Evolutionary conservation across 2,113 vertebrate genomes (phyloP), one percentile per base, ranked within the genome.

Genomic region (Phyllostomus hastatus): DNA sequence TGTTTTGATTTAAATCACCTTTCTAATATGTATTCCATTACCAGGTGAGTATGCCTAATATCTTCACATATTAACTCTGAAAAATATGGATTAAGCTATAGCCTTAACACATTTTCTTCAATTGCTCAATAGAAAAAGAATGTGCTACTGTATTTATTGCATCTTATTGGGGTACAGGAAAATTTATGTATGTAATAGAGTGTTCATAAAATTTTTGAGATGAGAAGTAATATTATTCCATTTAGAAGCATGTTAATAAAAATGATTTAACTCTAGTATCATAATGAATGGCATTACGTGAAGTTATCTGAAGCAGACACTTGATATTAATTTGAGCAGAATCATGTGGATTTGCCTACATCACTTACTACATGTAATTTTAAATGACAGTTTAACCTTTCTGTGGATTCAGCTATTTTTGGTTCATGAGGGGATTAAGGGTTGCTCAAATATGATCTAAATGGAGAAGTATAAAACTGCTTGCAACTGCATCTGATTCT

Each of bases 401-500:
- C 41, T 89, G 31, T 70, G 70, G 15, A 95, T 96, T 80, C 38
- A 95, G 4, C 69, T 81, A 90, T 75, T 95, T 72, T 93, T 73
- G 10, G 75, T 43, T 33, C 92, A 82, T 91, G 78, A 48, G 81
- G 24, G 90, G 24, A 94, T 95, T 88, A 87, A 97, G 79, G 5
- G 52, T 73, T 97, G 82, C 85, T 96, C 61, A 95, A 92, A 76
- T 83, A 76, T 50, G 17, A 83, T 66, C 76, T 79, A 92, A 97
- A 94, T 70, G 31, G 20, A 87, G 57, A 94, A 93, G 48, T 97
- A 96, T 88, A 79, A 97, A 97, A 87, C 31, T 96, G n/a, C 11
- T 26, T 94, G 38, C 69, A 96, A 50, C 43, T 79, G 67, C 79
- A 88, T 91, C 92, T 89, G 82, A 97, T 97, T 96, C 97, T 89